phyloP scores from a whole-genome alignment of 2,113 vertebrate species.

The Rhodinocichla rosea region DNA sequence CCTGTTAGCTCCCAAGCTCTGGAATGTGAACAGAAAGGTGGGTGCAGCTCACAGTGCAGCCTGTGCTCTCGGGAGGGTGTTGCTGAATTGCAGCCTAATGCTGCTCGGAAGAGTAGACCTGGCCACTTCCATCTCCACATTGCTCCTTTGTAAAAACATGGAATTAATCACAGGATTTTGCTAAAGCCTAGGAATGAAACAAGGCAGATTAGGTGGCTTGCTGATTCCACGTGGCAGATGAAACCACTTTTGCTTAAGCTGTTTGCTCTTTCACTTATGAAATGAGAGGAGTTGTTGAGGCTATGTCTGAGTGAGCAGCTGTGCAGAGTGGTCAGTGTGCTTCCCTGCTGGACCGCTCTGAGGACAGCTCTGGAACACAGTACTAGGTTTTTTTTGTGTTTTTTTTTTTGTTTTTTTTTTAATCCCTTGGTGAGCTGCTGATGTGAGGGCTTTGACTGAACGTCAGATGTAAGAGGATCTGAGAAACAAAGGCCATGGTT shows the following conservation, averaged over 20 bases:
- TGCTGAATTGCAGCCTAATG: background rate
- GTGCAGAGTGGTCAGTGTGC: background rate
- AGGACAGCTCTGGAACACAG: constrained; percentile 30
- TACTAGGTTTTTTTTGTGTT: too few species aligned
- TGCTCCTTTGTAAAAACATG: constrained; percentile 1
- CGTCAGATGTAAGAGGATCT: constrained; percentile 79
- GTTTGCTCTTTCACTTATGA: background rate
- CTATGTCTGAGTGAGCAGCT: background rate
- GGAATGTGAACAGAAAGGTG: background rate
- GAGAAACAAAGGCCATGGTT: constrained; percentile 75
- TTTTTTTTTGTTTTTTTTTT: background rate
- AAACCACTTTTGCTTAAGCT: background rate
- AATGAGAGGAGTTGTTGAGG: background rate
- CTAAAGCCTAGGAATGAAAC: background rate
- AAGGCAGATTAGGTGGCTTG: background rate
- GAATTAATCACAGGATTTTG: background rate
- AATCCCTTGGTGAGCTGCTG: constrained; percentile 59
- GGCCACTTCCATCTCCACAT: background rate
- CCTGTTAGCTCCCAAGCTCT: background rate
- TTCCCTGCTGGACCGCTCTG: background rate
- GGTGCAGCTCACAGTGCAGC: background rate
- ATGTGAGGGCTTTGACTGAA: constrained; percentile 70
- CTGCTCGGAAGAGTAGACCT: background rate
- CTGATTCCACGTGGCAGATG: background rate
- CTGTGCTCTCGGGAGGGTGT: background rate